Percentiles rank a stretch among this genome's conserved stretches.
These are phyloP conservation scores for Procambarus virginalis DNA, from an alignment of 1,140 invertebrate genomes.

Conservation along the genomic window DNA sequence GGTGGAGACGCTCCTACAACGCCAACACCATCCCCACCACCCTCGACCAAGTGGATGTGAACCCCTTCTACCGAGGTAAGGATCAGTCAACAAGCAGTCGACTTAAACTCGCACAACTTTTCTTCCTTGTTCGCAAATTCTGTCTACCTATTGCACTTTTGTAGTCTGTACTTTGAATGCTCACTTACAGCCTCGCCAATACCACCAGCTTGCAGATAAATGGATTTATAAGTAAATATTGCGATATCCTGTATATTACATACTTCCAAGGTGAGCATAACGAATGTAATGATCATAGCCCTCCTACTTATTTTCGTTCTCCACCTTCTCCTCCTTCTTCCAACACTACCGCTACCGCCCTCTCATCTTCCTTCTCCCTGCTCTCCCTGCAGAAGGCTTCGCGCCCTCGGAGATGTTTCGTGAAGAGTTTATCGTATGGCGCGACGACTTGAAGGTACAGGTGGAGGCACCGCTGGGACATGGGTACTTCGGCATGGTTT, in stretches of 20 bases:
- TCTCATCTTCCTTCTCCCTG: too few species aligned
- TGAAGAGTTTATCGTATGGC: conserved; percentile 7
- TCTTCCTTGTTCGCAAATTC: too few species aligned
- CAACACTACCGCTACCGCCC: too few species aligned
- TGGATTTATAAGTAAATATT: too few species aligned
- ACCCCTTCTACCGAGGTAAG: conserved; percentile 21
- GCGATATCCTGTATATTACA: too few species aligned
- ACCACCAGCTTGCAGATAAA: too few species aligned
- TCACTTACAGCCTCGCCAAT: too few species aligned
- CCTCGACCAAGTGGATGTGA: neutral
- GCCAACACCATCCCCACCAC: neutral
- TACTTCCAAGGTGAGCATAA: too few species aligned
- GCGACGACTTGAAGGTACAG: neutral
- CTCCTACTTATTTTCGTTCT: neutral
- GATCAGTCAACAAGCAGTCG: neutral
- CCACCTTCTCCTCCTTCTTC: too few species aligned
- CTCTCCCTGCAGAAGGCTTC: conserved; percentile 14
- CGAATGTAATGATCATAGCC: neutral
- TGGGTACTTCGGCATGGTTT: conserved; percentile 35
- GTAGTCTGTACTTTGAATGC: too few species aligned
- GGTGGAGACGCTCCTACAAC: neutral
- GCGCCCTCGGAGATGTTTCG: neutral
- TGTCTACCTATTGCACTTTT: too few species aligned
- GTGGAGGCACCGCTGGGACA: neutral
- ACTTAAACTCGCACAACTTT: too few species aligned